A percentile compares a stretch with the other conserved stretches of the same genome.
These are phyloP conservation scores for Cataglyphis rosenhaueri DNA, from an alignment of 2,888 invertebrate genomes.

Conservation along the genomic window DNA sequence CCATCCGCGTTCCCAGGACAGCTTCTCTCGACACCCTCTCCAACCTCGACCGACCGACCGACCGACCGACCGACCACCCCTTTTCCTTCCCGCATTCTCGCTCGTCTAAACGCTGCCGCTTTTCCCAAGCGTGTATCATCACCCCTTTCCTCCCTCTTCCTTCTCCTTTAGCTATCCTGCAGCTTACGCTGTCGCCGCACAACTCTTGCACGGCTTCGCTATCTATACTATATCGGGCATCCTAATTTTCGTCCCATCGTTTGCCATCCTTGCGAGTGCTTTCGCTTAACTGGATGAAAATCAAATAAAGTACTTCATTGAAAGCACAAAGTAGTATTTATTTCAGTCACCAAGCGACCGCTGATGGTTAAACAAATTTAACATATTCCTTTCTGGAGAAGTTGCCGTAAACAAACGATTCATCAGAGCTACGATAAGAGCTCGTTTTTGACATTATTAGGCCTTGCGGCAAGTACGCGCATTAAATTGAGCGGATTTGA, in stretches of 20 bases:
- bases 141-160: conserved; percentile 15
- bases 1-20: conserved; percentile 68
- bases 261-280: conserved; percentile 71
- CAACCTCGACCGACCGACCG: conserved; percentile 53
- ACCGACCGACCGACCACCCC: conserved; percentile 43
- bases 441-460: conserved; percentile 68
- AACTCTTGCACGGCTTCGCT: conserved; percentile 41
- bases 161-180: neutral
- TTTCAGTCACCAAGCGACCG: conserved; percentile 48
- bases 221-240: conserved; percentile 71
- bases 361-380: conserved; percentile 55
- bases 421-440: conserved; percentile 36
- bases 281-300: conserved; percentile 77
- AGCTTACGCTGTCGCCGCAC: conserved; percentile 1
- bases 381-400: conserved; percentile 51
- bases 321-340: conserved; percentile 71
- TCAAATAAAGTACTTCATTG: conserved; percentile 74
- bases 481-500: conserved; percentile 18
- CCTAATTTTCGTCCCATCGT: conserved; percentile 72
- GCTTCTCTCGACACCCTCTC: conserved; percentile 73
- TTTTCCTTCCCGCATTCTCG: neutral
- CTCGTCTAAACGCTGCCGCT: conserved; percentile 36
- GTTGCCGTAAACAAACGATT: conserved; percentile 69
- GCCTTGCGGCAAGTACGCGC: conserved; percentile 13
- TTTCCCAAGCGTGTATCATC: conserved; percentile 55